phyloP scores from a whole-genome alignment of 2,797 vertebrate genomes.

The Pipistrellus pygmaeus region DNA sequence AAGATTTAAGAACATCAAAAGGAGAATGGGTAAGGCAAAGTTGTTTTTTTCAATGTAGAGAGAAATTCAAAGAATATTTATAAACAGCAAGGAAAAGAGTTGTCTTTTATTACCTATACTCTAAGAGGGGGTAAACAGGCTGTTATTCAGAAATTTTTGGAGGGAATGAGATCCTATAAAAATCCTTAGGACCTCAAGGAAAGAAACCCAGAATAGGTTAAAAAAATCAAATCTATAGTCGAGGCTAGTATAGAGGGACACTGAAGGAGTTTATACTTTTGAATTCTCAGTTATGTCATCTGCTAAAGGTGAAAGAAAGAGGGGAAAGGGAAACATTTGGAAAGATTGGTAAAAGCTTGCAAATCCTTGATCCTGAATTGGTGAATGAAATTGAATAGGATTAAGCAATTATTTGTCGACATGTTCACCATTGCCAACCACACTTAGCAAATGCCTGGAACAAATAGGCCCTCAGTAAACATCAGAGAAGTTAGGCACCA shows the following conservation, averaged over 20 bases:
- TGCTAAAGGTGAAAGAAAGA: not conserved
- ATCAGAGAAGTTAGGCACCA: not conserved
- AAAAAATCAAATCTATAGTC: not conserved
- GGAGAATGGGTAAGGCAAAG: not conserved
- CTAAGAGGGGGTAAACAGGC: not conserved
- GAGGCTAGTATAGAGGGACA: not conserved
- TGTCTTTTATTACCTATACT: not conserved
- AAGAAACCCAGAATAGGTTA: not conserved
- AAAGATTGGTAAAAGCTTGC: not conserved
- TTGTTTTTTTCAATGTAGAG: not conserved
- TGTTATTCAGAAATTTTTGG: not conserved
- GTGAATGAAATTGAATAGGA: not conserved
- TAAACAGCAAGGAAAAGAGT: not conserved
- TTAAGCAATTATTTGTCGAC: not conserved
- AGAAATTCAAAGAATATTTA: constrained; percentile 7
- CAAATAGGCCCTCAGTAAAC: not conserved
- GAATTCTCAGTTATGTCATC: not conserved
- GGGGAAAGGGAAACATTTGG: not conserved
- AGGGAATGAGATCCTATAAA: not conserved
- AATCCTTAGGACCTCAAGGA: not conserved
- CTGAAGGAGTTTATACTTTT: not conserved
- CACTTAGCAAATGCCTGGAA: not conserved
- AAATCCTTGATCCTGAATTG: not conserved
- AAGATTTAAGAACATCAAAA: not conserved
- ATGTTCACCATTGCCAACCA: not conserved